phyloP scores from a whole-genome alignment of 2,888 invertebrate genomes.

The Crematogaster levior region DNA sequence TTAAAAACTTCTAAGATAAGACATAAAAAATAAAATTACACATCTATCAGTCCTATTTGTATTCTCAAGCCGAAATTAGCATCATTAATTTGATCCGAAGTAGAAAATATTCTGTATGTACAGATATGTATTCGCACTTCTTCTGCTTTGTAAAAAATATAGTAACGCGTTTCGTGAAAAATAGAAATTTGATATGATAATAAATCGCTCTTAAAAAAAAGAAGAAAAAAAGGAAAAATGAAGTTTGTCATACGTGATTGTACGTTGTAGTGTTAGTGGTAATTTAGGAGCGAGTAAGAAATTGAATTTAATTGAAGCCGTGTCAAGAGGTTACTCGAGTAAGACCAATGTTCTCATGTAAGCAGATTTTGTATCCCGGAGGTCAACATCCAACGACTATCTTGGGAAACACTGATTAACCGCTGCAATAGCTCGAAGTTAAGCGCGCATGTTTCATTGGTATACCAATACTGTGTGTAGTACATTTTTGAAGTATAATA shows the following conservation, averaged over 20 bases:
- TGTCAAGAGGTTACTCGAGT: conserved; percentile 33
- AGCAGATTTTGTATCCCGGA: conserved; percentile 47
- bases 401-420: conserved; percentile 15
- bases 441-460: neutral
- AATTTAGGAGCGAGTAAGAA: conserved; percentile 53
- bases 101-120: neutral
- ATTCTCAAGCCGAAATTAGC: neutral
- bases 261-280: neutral
- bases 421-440: conserved; percentile 23
- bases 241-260: neutral
- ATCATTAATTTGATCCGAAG: neutral
- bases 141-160: neutral
- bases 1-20: neutral
- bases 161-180: neutral
- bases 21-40: neutral
- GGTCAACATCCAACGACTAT: conserved; percentile 26
- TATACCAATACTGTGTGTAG: neutral
- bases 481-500: neutral
- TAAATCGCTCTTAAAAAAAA: neutral
- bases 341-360: conserved; percentile 47
- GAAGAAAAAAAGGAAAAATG: neutral
- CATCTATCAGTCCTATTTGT: neutral
- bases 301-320: conserved; percentile 61
- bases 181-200: neutral
- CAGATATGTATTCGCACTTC: neutral